A percentile compares a stretch with the other conserved stretches of the same genome.
Evolutionary conservation across 2,888 invertebrate species (phyloP).

Genomic region (Netelia inedita): DNA sequence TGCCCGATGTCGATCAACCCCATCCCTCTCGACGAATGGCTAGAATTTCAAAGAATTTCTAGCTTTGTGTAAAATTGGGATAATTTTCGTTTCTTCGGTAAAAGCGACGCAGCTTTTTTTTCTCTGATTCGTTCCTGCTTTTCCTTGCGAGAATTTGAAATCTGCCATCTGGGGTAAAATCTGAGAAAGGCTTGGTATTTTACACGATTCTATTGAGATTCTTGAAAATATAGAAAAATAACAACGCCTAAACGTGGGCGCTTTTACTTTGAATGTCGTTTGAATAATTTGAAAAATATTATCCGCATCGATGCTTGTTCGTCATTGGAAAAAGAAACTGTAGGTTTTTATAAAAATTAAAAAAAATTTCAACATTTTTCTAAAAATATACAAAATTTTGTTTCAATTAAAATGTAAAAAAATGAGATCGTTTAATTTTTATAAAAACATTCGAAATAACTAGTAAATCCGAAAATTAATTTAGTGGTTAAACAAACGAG

Average conservation of each 20-base stretch:
- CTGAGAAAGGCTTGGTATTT: neutral
- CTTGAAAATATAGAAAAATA: neutral
- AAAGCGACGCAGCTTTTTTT: neutral
- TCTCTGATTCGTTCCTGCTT: neutral
- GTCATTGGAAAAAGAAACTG: too few species aligned
- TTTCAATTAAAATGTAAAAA: neutral
- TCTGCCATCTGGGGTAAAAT: neutral
- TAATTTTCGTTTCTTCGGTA: neutral
- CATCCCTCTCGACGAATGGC: constrained; percentile 8
- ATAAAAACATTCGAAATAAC: neutral
- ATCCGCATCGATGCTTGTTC: too few species aligned
- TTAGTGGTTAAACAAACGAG: neutral
- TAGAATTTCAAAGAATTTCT: neutral
- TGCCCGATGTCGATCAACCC: constrained; percentile 14
- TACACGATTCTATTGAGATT: neutral
- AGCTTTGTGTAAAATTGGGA: neutral
- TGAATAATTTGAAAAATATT: too few species aligned
- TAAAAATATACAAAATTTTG: too few species aligned
- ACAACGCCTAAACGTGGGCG: neutral
- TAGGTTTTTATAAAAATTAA: too few species aligned
- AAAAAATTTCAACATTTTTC: too few species aligned
- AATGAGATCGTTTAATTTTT: neutral
- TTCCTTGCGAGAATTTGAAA: neutral
- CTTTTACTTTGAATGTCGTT: too few species aligned
- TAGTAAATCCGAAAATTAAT: neutral